Percentiles rank a stretch among this genome's conserved stretches.
phyloP scores from a whole-genome alignment of 1,140 invertebrate species.

The Aphidius ervi region DNA sequence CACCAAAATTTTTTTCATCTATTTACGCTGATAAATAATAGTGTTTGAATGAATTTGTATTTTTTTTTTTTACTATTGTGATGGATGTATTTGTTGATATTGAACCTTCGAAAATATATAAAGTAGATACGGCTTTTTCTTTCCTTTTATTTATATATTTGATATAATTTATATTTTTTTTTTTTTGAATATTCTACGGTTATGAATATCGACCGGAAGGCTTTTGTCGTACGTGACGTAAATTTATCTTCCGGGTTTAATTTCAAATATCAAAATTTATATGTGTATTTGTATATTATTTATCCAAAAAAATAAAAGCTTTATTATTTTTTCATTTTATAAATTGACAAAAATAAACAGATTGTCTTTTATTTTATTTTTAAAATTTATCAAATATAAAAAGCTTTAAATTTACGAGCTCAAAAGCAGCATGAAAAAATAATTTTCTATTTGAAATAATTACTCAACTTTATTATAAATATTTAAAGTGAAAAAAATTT shows the following conservation, averaged over 20 bases:
- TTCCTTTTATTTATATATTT: slow-evolving; percentile 4
- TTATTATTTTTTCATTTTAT: too few relatives aligned
- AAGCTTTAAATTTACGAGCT: too few relatives aligned
- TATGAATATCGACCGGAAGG: slow-evolving; percentile 8
- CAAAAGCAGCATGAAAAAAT: too few relatives aligned
- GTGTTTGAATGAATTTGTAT: slow-evolving; percentile 46
- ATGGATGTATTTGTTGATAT: slow-evolving; percentile 21
- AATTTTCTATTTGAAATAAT: too few relatives aligned
- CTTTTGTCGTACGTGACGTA: slow-evolving; percentile 16
- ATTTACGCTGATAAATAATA: slow-evolving; percentile 42
- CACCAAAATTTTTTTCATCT: slow-evolving; percentile 14
- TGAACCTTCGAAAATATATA: slow-evolving; percentile 10
- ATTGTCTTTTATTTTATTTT: too few relatives aligned
- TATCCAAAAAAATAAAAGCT: too few relatives aligned
- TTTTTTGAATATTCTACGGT: slow-evolving; percentile 4
- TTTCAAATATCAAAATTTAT: neutral
- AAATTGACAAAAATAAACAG: too few relatives aligned
- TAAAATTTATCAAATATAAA: too few relatives aligned
- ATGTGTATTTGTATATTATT: too few relatives aligned
- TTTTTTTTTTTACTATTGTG: slow-evolving; percentile 28
- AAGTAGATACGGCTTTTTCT: neutral
- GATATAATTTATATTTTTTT: neutral
- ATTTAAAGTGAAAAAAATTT: too few relatives aligned
- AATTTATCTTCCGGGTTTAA: slow-evolving; percentile 18
- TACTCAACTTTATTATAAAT: too few relatives aligned